Percentiles rank a stretch among this genome's conserved stretches.
phyloP scores from a whole-genome alignment of 2,888 invertebrate genomes.

The Mechanitis mazaeus region DNA sequence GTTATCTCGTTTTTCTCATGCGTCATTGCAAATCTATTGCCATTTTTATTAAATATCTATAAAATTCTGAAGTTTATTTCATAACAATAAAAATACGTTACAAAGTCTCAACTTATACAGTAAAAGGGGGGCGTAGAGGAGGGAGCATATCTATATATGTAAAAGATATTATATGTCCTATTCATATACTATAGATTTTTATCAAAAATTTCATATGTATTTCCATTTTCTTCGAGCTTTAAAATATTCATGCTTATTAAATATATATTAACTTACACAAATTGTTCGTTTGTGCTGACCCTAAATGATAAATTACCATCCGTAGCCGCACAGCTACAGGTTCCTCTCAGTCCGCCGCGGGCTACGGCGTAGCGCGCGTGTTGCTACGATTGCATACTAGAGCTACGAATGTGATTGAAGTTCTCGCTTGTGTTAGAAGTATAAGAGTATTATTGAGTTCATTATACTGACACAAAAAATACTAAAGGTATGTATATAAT shows the following conservation, averaged over 20 bases:
- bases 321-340: conserved; percentile 31
- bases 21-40: too few species aligned
- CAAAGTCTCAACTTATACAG: too few species aligned
- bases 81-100: too few species aligned
- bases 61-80: too few species aligned
- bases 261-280: background rate
- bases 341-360: conserved; percentile 33
- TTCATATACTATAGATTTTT: too few species aligned
- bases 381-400: conserved; percentile 24
- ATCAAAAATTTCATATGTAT: too few species aligned
- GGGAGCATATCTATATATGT: too few species aligned
- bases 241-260: background rate
- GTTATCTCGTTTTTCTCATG: too few species aligned
- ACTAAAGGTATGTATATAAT: conserved; percentile 1
- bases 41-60: too few species aligned
- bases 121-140: too few species aligned
- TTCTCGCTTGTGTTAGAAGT: background rate
- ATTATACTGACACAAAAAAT: background rate
- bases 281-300: conserved; percentile 1
- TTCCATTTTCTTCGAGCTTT: too few species aligned
- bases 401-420: conserved; percentile 16
- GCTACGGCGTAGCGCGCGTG: conserved; percentile 36
- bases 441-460: background rate
- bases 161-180: too few species aligned
- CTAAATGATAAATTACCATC: conserved; percentile 11